Conservation (phyloP, 2,797 vertebrate genomes). For the Rhinophrynus dorsalis region DNA sequence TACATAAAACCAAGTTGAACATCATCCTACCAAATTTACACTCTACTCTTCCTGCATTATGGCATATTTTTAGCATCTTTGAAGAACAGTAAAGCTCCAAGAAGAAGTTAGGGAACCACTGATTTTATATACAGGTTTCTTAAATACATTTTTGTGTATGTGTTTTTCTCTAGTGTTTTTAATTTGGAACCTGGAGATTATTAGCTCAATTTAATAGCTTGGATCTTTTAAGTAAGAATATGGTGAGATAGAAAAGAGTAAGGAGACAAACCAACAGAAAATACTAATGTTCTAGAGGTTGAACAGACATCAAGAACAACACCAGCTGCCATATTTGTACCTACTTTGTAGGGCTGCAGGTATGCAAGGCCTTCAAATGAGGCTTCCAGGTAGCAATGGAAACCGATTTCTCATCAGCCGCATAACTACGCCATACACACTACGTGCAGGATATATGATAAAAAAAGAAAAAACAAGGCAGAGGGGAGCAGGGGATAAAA, state of each 20-base stretch:
- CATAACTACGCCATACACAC: slow-evolving; percentile 99
- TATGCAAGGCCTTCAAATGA: slow-evolving; percentile 98
- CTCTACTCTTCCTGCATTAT: no score
- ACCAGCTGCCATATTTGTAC: slow-evolving; percentile 83
- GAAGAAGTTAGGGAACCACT: no score
- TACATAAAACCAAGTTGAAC: no score
- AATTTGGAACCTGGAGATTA: slow-evolving; percentile 52
- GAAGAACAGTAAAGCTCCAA: no score
- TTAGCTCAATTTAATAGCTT: slow-evolving; percentile 52
- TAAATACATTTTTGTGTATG: no score
- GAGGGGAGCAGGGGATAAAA: slow-evolving; percentile 68
- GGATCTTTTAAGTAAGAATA: slow-evolving; percentile 52
- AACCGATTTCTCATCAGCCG: slow-evolving; percentile 99
- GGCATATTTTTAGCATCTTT: no score
- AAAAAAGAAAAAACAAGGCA: slow-evolving; percentile 67
- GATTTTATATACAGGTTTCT: no score
- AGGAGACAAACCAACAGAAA: slow-evolving; percentile 55
- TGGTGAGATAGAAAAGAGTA: slow-evolving; percentile 53
- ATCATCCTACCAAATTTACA: no score
- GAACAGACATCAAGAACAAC: slow-evolving; percentile 72
- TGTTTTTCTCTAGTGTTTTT: neutral
- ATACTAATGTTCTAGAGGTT: slow-evolving; percentile 58
- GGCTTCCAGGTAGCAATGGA: slow-evolving; percentile 99
- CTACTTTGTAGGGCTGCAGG: slow-evolving; percentile 98
- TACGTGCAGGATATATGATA: slow-evolving; percentile 65